Percentiles rank a stretch among this genome's conserved stretches.
Evolutionary conservation across 2,888 invertebrate species (phyloP).

Genomic region (Hecatera dysodea): DNA sequence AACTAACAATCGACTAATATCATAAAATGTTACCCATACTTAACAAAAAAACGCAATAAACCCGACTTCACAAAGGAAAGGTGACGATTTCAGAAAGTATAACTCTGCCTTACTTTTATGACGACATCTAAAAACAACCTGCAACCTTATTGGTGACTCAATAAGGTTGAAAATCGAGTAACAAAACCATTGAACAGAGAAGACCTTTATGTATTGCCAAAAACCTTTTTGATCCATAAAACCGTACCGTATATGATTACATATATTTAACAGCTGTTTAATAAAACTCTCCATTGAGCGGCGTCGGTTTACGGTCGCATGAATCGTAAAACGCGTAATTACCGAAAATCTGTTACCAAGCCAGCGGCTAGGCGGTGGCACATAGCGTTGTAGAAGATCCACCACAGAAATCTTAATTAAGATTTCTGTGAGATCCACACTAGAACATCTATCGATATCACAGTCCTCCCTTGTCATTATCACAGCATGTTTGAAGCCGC

Average conservation of each 20-base stretch:
- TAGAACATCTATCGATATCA: not conserved
- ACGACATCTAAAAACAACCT: not conserved
- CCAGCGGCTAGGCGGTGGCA: slow-evolving; percentile 6
- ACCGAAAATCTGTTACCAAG: slow-evolving; percentile 67
- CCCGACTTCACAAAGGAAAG: slow-evolving; percentile 58
- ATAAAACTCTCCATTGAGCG: slow-evolving; percentile 73
- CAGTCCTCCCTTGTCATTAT: not conserved
- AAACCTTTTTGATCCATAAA: slow-evolving; percentile 69
- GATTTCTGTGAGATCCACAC: no score
- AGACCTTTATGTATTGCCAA: slow-evolving; percentile 45
- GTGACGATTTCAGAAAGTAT: slow-evolving; percentile 61
- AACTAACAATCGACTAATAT: slow-evolving; percentile 61
- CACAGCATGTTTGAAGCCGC: not conserved
- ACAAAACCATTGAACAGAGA: slow-evolving; percentile 6
- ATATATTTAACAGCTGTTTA: slow-evolving; percentile 73
- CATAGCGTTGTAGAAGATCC: not conserved
- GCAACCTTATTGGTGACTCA: rapidly evolving
- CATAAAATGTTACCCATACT: slow-evolving; percentile 52
- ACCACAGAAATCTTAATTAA: no score
- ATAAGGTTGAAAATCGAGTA: slow-evolving; percentile 20
- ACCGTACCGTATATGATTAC: slow-evolving; percentile 64
- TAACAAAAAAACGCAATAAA: slow-evolving; percentile 57
- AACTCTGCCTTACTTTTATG: slow-evolving; percentile 21
- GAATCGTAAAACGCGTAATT: slow-evolving; percentile 65
- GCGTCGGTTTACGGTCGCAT: slow-evolving; percentile 62